Evolutionary conservation across 2,113 vertebrate species (phyloP).

Genomic region (Trogon melanurus): DNA sequence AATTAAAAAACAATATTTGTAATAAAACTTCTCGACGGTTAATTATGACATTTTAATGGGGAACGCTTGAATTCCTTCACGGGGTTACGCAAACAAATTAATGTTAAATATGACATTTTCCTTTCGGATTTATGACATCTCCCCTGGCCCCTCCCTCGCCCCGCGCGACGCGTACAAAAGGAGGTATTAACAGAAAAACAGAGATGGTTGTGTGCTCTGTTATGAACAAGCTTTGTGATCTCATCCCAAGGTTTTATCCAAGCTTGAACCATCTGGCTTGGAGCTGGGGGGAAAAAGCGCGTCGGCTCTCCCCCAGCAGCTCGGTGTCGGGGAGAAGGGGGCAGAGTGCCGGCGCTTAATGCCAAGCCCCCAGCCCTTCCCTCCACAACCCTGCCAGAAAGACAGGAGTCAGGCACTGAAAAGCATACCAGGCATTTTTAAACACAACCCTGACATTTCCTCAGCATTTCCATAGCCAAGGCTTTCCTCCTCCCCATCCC

Average conservation of each 20-base stretch:
- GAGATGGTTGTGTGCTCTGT: constrained; percentile 68
- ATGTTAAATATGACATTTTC: constrained; percentile 66
- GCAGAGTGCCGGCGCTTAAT: constrained; percentile 38
- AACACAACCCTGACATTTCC: constrained; percentile 79
- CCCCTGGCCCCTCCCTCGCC: constrained; percentile 29
- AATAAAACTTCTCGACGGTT: constrained; percentile 48
- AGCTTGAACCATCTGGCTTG: constrained; percentile 87
- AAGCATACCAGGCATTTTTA: constrained; percentile 82
- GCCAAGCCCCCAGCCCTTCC: constrained; percentile 67
- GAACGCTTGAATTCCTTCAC: constrained; percentile 48
- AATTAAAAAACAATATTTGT: constrained; percentile 7
- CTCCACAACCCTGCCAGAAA: constrained; percentile 66
- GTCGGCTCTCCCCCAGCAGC: constrained; percentile 84
- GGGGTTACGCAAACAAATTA: constrained; percentile 68
- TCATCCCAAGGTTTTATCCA: constrained; percentile 78
- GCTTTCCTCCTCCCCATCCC: constrained; percentile 61
- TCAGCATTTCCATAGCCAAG: constrained; percentile 72
- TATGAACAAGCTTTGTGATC: constrained; percentile 77
- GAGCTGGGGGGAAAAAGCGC: constrained; percentile 76
- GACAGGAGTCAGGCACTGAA: constrained; percentile 79
- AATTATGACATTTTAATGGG: constrained; percentile 67
- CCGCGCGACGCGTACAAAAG: constrained; percentile 58
- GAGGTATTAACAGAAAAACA: constrained; percentile 64
- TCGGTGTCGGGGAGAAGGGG: constrained; percentile 76
- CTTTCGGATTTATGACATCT: constrained; percentile 57